Evolutionary conservation across 2,113 vertebrate species (phyloP), one percentile per base, ranked within the genome.

Genomic region (Kobus ellipsiprymnus): DNA sequence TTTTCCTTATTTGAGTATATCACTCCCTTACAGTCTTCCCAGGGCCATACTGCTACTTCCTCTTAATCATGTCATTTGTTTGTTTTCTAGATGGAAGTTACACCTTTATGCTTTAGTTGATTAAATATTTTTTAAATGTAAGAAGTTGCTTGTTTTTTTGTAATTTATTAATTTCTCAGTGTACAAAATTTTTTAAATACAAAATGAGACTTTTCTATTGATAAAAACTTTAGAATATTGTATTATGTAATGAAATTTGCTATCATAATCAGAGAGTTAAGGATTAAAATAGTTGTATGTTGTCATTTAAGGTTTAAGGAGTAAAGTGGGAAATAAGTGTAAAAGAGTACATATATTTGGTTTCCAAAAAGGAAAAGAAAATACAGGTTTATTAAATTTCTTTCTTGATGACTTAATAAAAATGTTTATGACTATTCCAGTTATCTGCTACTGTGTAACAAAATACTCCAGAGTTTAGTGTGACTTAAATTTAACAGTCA

Each of bases 291-390:
- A 91, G 29, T 94, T 46, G 62, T n/a, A 55, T 62, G n/a, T 85
- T 77, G n/a, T 90, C 87, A 78, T 91, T 91, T 86, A 86, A 78
- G 88, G 62, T 91, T 87, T 87, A 87, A 86, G 71, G 55, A 87
- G 5, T 64, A 29, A 80, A 87, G 48, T 64, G 82, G 36, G 36
- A 64, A 91, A 25, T 80, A 86, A 60, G 67, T 62, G 46, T 80
- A 86, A 80, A 50, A 36, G 57, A 87, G 54, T 55, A 64, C 55
- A 82, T 83, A 57, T 8, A 48, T 87, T 86, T 87, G 57, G 30
- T 57, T 87, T 87, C 48, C 16, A 50, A 48, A 59, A 44, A 52
- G 67, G n/a, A 46, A 77, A 89, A 36, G 8, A 33, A 89, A 93
- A 48, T n/a, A 89, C 0, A 46, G 29, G 40, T 90, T 82, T 84